phyloP scores from a whole-genome alignment of 2,888 invertebrate genomes.

The Polia nebulosa region DNA sequence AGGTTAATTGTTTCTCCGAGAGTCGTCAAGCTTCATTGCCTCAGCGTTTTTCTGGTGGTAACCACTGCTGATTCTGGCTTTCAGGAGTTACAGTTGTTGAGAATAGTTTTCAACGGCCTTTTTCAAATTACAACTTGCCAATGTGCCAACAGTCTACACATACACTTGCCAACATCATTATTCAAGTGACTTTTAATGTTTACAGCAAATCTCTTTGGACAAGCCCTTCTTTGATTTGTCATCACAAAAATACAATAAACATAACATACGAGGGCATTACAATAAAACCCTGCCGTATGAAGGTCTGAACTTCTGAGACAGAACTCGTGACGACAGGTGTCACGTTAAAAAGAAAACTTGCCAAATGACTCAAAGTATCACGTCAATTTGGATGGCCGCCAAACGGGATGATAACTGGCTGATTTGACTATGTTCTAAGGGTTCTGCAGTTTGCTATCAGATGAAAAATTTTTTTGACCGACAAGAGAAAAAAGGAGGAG shows the following conservation, averaged over 20 bases:
- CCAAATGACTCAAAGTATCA: slow-evolving; percentile 84
- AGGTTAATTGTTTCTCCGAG: too few relatives aligned
- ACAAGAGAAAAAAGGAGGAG: too few relatives aligned
- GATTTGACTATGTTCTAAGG: slow-evolving; percentile 25
- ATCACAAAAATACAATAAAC: slow-evolving; percentile 11
- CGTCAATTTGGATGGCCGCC: slow-evolving; percentile 82
- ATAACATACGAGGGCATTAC: slow-evolving; percentile 1
- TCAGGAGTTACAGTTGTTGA: too few relatives aligned
- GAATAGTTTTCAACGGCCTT: background rate
- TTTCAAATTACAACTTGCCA: background rate
- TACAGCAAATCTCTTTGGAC: background rate
- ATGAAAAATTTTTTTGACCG: too few relatives aligned
- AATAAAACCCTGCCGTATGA: slow-evolving; percentile 36
- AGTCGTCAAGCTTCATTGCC: too few relatives aligned
- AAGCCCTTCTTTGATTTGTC: slow-evolving; percentile 10
- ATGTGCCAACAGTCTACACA: background rate
- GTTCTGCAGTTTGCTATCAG: slow-evolving; percentile 30
- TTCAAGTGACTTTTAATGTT: background rate
- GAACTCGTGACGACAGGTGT: slow-evolving; percentile 84
- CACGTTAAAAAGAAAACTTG: slow-evolving; percentile 77
- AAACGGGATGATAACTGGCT: slow-evolving; percentile 72
- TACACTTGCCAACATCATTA: background rate
- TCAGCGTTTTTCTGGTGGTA: too few relatives aligned
- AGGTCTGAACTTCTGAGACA: slow-evolving; percentile 75
- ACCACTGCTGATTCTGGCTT: too few relatives aligned